These are phyloP conservation scores for Myopa tessellatipennis DNA, from an alignment of 2,888 invertebrate species.

Conservation along the genomic window DNA sequence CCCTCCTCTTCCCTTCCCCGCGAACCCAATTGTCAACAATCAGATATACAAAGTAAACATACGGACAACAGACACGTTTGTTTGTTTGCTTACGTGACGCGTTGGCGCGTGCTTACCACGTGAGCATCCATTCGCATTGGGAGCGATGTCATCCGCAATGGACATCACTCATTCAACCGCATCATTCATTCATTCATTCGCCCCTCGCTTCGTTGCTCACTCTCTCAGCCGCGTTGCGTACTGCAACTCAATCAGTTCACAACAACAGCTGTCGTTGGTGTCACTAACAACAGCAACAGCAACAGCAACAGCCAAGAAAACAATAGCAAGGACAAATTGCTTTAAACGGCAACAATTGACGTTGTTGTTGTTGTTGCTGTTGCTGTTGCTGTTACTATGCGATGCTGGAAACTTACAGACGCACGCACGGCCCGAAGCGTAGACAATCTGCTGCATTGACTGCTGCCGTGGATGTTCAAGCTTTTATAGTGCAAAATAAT, in stretches of 20 bases:
- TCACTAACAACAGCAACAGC: constrained; percentile 14
- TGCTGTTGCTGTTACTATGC: background rate
- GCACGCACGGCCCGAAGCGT: constrained; percentile 10
- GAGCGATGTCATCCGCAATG: background rate
- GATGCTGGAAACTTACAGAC: background rate
- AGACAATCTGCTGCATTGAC: background rate
- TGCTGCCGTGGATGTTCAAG: background rate
- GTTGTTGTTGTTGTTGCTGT: background rate
- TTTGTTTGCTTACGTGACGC: background rate
- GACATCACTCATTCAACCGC: background rate
- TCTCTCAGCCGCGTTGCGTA: background rate
- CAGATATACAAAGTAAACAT: background rate
- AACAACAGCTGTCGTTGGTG: constrained; percentile 15
- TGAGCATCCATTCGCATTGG: background rate
- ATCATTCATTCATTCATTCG: background rate
- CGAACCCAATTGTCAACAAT: background rate
- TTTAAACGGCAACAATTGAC: constrained; percentile 20
- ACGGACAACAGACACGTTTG: background rate
- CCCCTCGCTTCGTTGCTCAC: background rate
- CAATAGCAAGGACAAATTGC: constrained; percentile 20
- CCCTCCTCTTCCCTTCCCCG: background rate
- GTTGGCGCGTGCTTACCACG: constrained; percentile 1
- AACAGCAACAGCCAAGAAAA: constrained; percentile 16
- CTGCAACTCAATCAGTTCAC: constrained; percentile 1
- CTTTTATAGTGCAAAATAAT: background rate